A percentile compares a stretch with the other conserved stretches of the same genome.
Evolutionary conservation across 2,797 vertebrate genomes (phyloP).

Genomic region (Sebastes jordani): DNA sequence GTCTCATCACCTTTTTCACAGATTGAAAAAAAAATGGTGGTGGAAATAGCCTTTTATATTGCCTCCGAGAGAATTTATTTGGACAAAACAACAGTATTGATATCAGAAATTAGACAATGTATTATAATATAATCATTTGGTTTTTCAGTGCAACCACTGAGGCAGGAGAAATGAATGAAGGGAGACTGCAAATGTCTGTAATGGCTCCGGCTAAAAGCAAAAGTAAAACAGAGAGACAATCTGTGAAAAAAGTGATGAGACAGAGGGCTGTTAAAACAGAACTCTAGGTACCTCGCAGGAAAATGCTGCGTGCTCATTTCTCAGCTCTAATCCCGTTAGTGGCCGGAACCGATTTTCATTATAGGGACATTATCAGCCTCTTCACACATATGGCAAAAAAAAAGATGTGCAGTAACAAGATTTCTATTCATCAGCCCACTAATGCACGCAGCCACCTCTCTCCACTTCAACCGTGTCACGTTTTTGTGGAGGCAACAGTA

Average conservation of each 20-base stretch:
- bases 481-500: conserved; percentile 5
- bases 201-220: background rate
- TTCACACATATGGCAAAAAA: conserved; percentile 30
- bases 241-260: conserved; percentile 12
- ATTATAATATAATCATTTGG: background rate
- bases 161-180: background rate
- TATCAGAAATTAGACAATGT: background rate
- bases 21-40: too few relatives aligned
- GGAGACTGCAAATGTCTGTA: background rate
- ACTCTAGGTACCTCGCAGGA: conserved; percentile 2
- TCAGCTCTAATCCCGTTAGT: conserved; percentile 64
- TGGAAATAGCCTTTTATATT: background rate
- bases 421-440: conserved; percentile 33
- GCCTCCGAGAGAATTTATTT: background rate
- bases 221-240: background rate
- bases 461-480: background rate
- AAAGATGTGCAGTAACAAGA: conserved; percentile 31
- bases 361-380: conserved; percentile 62
- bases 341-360: conserved; percentile 46
- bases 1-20: too few relatives aligned
- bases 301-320: conserved; percentile 51
- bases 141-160: background rate
- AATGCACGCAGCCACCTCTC: conserved; percentile 4
- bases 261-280: background rate
- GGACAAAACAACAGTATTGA: background rate